Conservation (phyloP, 2,113 vertebrate genomes). For the Clarias batrachus region DNA sequence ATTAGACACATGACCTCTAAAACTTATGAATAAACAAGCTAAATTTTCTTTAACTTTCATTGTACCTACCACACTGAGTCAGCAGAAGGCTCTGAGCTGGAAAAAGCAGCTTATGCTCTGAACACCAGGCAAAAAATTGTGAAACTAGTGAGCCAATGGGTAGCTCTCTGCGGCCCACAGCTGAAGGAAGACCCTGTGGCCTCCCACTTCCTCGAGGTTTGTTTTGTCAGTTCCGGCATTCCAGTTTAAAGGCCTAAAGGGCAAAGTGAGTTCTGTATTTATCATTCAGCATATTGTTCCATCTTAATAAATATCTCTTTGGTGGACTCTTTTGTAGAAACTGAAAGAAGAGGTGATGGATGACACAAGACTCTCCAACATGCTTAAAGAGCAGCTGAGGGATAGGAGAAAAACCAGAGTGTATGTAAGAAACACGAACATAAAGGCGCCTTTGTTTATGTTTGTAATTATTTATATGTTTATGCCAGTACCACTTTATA, state of each 20-base stretch:
- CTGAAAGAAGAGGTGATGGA: slow-evolving; percentile 78
- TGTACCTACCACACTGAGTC: slow-evolving; percentile 82
- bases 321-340: slow-evolving; percentile 64
- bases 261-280: neutral
- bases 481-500: neutral
- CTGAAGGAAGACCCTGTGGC: slow-evolving; percentile 81
- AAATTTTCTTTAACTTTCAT: slow-evolving; percentile 72
- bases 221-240: neutral
- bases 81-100: slow-evolving; percentile 81
- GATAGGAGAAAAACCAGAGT: slow-evolving; percentile 78
- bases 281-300: neutral
- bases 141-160: slow-evolving; percentile 86
- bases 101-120: slow-evolving; percentile 79
- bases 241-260: neutral
- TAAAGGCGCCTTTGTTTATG: neutral
- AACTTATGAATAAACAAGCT: neutral
- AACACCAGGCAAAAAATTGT: slow-evolving; percentile 86
- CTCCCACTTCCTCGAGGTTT: slow-evolving; percentile 84
- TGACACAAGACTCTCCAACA: slow-evolving; percentile 73
- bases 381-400: slow-evolving; percentile 80
- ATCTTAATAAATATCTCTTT: neutral
- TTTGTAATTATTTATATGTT: neutral
- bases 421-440: slow-evolving; percentile 66
- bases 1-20: neutral
- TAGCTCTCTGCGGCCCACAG: slow-evolving; percentile 79